These are phyloP conservation scores for Emys orbicularis DNA, from an alignment of 2,797 vertebrate genomes.

Conservation along the genomic window DNA sequence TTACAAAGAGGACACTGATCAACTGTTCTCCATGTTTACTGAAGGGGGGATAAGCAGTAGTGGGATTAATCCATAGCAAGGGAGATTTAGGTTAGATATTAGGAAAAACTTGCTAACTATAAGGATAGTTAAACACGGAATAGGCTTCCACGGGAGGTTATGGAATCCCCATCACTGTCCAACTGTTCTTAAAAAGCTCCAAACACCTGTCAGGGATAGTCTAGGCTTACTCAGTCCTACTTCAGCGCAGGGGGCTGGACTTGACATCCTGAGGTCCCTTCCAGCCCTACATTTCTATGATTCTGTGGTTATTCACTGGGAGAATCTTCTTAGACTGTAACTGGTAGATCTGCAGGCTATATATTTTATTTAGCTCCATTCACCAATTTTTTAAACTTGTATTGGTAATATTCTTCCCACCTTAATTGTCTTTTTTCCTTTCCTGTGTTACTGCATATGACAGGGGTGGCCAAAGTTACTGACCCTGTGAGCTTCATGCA, in stretches of 20 bases:
- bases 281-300: background rate
- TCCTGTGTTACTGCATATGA: background rate
- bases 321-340: background rate
- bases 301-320: background rate
- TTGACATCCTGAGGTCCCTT: background rate
- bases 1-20: background rate
- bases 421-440: background rate
- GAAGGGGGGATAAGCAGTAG: background rate
- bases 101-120: background rate
- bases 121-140: background rate
- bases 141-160: background rate
- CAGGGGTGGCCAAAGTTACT: background rate
- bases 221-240: background rate
- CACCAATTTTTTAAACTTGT: background rate
- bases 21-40: background rate
- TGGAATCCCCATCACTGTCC: too few species aligned
- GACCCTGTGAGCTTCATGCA: too few species aligned
- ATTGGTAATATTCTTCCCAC: background rate
- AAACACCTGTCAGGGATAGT: background rate
- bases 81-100: background rate
- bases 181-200: too few species aligned
- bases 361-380: background rate
- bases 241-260: background rate
- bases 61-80: background rate
- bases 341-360: background rate